Evolutionary conservation across 2,113 vertebrate species (phyloP).

Genomic region (Astur gentilis): DNA sequence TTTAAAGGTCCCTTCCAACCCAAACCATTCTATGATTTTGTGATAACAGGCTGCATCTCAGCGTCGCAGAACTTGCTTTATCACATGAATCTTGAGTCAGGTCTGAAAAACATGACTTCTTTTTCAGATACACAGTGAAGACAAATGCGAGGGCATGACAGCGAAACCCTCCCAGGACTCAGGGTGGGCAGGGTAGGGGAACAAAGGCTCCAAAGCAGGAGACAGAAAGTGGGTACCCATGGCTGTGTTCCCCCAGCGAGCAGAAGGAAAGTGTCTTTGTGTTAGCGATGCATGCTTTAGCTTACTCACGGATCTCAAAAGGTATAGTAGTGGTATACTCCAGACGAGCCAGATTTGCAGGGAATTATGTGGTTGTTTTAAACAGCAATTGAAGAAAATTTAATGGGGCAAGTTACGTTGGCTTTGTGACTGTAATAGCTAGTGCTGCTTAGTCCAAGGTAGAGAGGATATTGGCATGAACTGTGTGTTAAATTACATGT

Average conservation of each 20-base stretch:
- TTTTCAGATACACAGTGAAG: neutral
- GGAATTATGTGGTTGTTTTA: neutral
- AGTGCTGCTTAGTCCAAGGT: fast-evolving
- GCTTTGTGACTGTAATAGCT: neutral
- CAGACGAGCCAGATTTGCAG: neutral
- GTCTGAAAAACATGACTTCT: neutral
- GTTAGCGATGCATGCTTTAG: too few relatives aligned
- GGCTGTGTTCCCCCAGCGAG: neutral
- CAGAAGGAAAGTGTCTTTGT: neutral
- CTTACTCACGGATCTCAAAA: fast-evolving
- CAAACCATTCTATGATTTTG: too few relatives aligned
- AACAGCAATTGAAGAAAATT: neutral
- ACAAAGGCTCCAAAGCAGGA: neutral
- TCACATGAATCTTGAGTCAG: fast-evolving
- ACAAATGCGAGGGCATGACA: fast-evolving
- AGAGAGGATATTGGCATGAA: neutral
- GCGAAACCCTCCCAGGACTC: neutral
- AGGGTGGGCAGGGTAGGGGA: neutral
- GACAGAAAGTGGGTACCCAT: fast-evolving
- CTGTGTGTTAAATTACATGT: fast-evolving
- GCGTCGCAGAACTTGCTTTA: neutral
- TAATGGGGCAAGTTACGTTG: fast-evolving
- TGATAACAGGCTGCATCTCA: neutral
- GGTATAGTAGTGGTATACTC: neutral
- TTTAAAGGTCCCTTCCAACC: too few relatives aligned